Conservation (phyloP, 2,113 vertebrate species). For the Mystacornis crossleyi region DNA sequence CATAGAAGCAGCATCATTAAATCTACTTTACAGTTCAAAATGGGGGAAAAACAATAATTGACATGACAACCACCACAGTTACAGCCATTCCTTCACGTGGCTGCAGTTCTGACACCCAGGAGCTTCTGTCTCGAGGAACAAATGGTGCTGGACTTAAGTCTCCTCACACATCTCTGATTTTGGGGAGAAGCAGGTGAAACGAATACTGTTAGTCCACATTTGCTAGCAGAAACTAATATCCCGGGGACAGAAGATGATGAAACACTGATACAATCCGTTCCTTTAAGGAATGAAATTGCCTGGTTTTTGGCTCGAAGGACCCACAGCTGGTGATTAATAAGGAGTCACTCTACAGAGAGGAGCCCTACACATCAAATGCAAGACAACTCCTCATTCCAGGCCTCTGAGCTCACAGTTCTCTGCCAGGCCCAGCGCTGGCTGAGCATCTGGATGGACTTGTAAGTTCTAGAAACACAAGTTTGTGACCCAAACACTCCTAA, state of each 20-base stretch:
- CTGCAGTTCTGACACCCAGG: not conserved
- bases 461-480: not conserved
- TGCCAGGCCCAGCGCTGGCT: not conserved
- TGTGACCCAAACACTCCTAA: not conserved
- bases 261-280: not conserved
- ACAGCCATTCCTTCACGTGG: not conserved
- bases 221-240: not conserved
- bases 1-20: not conserved
- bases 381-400: not conserved
- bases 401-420: not conserved
- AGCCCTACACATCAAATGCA: not conserved
- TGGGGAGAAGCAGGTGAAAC: not conserved
- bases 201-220: not conserved
- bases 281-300: not conserved
- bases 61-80: not conserved
- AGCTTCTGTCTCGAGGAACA: not conserved
- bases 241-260: not conserved
- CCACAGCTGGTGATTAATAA: not conserved
- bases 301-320: not conserved
- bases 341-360: not conserved
- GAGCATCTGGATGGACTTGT: not conserved
- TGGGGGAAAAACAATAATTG: not conserved
- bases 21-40: not conserved
- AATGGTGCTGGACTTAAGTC: too few relatives aligned
- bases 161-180: not conserved